Base-by-base conservation (phyloP, 2,888 invertebrate species). In the Rhingia rostrata region DNA sequence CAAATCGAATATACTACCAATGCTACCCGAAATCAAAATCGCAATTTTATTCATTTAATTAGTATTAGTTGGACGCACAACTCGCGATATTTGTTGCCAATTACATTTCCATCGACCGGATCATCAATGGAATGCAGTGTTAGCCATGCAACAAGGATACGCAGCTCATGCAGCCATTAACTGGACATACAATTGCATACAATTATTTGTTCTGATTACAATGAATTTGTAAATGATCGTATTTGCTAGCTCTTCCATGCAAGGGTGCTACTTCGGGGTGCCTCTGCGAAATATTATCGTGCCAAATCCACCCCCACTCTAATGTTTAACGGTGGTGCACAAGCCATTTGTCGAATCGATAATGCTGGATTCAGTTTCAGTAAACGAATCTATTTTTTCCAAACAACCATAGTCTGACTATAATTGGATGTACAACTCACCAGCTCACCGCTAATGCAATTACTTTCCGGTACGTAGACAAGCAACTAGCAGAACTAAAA, bases 41-140 rank as follows among this genome's bases (percentile, higher is more conserved):
- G 22, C 47, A 56, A 63, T 56, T 69, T 37, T 32, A 43, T 75
- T 69, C 43, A 69, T 74, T 74, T 63, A 51, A 69, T 69, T 75
- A 58, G 49, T 64, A 51, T 58, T 58, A 64, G 81, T 64, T 81
- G 63, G n/a, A 37, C 63, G 41, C 22, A 63, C 43, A 56, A 41
- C 39, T n/a, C 39, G 45, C 63, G 75, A 75, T 74, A 81, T 81
- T 81, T 75, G 69, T 49, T 58, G 58, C 10, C 56, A 69, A 75
- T 75, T 75, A 73, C 54, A 56, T 67, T 63, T 63, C 33, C 67
- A 78, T 33, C 47, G 51, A 45, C 37, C 41, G 56, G 56, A 63
- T 49, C 30, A 35, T 39, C 51, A 70, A 63, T 41, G 45, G 47
- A 7, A 41, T 6, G 49, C 51, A 4, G 56, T 32, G 39, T 78